Conservation (phyloP, 2,113 vertebrate species). For the Chauna torquata region DNA sequence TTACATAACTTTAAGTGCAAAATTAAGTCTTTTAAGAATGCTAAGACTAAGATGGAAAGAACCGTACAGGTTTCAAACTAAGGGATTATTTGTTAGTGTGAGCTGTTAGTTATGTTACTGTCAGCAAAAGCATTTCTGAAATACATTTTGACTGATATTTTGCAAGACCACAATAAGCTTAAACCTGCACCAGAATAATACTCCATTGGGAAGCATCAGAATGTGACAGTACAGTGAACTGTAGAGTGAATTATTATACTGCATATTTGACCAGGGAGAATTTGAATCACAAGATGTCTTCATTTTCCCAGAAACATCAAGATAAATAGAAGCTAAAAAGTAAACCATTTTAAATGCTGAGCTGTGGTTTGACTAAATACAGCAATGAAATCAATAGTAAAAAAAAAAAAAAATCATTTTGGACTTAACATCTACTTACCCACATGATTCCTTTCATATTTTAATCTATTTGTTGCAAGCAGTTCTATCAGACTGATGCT, state of each 20-base stretch:
- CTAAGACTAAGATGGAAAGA: background rate
- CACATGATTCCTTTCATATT: background rate
- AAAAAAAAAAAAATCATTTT: background rate
- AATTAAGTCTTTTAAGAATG: background rate
- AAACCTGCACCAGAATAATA: background rate
- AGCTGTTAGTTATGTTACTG: background rate
- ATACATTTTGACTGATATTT: background rate
- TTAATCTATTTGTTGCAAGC: background rate
- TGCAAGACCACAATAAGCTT: background rate
- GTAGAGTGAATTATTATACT: background rate
- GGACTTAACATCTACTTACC: background rate
- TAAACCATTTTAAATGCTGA: background rate
- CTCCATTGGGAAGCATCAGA: background rate
- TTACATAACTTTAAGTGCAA: background rate
- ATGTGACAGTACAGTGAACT: background rate
- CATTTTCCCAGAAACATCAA: background rate
- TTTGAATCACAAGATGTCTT: background rate
- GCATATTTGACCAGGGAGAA: background rate
- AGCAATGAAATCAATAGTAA: background rate
- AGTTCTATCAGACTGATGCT: background rate
- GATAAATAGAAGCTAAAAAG: background rate
- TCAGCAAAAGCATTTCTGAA: background rate
- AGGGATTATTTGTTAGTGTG: background rate
- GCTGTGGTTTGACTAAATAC: background rate
- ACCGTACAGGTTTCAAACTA: background rate